Evolutionary conservation across 2,888 invertebrate species (phyloP), one percentile per base, ranked within the genome.

Genomic region (Andrena bicolor): DNA sequence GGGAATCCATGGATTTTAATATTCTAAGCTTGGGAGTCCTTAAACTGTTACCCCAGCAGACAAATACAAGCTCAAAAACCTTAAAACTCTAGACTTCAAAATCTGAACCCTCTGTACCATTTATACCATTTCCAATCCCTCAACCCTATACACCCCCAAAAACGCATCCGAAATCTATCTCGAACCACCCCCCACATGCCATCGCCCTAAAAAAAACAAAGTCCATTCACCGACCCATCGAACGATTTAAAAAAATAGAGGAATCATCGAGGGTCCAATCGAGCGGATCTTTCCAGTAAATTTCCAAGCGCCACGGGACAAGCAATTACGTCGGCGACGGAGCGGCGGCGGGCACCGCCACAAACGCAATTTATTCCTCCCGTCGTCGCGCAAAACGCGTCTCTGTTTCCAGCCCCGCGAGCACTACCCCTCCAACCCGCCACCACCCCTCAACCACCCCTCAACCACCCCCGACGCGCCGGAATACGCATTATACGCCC

Each of bases 291-390:
- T 73, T 75, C 66, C 71, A 30, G 58, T 64, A 60, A 73, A 69
- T 81, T 79, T 79, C 64, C 79, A 78, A 58, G 74, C 68, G 77
- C 53, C 77, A 35, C 56, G 71, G 69, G 66, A 73, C 66, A 26
- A 82, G 75, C 73, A 78, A 85, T 85, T 82, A 82, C 76, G 66
- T 7, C 56, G 75, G 60, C 82, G 72, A 77, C 69, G 58, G 41
- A 60, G 56, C 64, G 75, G 65, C 75, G 72, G 51, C 60, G 61
- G 65, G 51, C 48, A 56, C 53, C 58, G 64, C 51, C 53, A 70
- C 65, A 76, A 85, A 79, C 76, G 63, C 76, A 71, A 85, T 85
- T 85, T 78, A 65, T 81, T 58, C 48, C 68, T 41, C 73, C 20
- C 64, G 66, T 23, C 69, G 74, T 69, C 74, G 68, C 41, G 51